Conservation (phyloP, 2,113 vertebrate genomes). For the Stercorarius parasiticus region DNA sequence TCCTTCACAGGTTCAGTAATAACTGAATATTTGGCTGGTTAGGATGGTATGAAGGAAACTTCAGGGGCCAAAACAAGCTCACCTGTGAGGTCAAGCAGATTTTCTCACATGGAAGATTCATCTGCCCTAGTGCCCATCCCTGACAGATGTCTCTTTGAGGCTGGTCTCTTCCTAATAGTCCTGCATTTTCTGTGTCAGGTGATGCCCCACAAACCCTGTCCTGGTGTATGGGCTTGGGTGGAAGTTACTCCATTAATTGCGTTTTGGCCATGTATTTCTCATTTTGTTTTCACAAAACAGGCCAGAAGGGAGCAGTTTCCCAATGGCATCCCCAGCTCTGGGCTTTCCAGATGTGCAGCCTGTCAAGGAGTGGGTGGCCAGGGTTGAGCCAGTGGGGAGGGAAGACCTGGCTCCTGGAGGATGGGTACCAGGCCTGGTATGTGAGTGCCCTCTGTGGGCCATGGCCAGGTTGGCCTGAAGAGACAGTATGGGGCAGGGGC, state of each 20-base stretch:
- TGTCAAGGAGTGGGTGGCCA: neutral
- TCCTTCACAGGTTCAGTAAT: neutral
- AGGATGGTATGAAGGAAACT: neutral
- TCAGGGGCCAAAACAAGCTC: neutral
- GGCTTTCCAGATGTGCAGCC: neutral
- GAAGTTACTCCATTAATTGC: neutral
- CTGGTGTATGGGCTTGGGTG: neutral
- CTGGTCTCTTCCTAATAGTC: neutral
- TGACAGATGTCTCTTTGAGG: neutral
- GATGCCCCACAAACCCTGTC: neutral
- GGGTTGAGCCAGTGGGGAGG: neutral
- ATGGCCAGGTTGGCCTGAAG: neutral
- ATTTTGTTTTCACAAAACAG: neutral
- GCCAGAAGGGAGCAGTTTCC: neutral
- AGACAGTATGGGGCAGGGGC: neutral
- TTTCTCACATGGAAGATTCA: neutral
- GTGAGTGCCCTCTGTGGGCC: neutral
- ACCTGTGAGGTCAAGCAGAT: neutral
- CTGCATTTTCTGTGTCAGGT: neutral
- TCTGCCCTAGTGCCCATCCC: neutral
- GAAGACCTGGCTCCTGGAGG: neutral
- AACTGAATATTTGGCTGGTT: neutral
- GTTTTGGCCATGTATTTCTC: neutral
- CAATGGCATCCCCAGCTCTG: neutral
- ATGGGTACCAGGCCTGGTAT: neutral